A percentile compares a stretch with the other conserved stretches of the same genome.
Conservation (phyloP, 2,113 vertebrate species). For the Caranx ignobilis region DNA sequence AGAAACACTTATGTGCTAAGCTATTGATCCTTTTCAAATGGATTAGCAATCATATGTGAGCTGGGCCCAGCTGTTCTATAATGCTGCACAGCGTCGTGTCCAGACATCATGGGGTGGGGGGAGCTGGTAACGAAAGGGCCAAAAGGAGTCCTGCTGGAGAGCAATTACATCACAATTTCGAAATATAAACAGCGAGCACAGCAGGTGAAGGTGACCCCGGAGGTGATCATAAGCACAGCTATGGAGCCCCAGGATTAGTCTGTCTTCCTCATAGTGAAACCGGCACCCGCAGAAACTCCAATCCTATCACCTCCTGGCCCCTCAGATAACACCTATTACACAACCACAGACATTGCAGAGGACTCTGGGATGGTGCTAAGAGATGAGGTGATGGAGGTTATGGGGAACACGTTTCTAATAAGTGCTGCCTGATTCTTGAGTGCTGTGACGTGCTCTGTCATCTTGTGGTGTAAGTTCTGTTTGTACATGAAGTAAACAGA, state of each 20-base stretch:
- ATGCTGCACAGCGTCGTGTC: background rate
- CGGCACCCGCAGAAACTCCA: constrained; percentile 21
- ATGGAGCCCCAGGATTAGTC: constrained; percentile 32
- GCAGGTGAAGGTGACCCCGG: constrained; percentile 43
- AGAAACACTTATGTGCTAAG: constrained; percentile 20
- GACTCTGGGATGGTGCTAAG: constrained; percentile 33
- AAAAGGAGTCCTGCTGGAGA: constrained; percentile 15
- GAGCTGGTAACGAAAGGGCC: background rate
- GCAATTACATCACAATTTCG: constrained; percentile 13
- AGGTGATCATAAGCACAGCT: constrained; percentile 34
- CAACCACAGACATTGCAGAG: constrained; percentile 3
- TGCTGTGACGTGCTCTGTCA: constrained; percentile 1
- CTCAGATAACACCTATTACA: constrained; percentile 59
- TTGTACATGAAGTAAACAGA: constrained; percentile 46
- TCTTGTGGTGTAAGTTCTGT: constrained; percentile 24
- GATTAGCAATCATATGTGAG: constrained; percentile 15
- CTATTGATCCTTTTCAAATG: constrained; percentile 51
- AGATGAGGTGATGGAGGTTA: constrained; percentile 46
- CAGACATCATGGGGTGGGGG: background rate
- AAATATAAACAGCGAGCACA: constrained; percentile 22
- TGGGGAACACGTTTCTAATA: constrained; percentile 21
- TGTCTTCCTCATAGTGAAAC: constrained; percentile 24
- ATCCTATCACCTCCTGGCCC: constrained; percentile 21
- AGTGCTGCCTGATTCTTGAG: constrained; percentile 43
- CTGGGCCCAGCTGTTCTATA: background rate